Base-by-base conservation (phyloP, 2,113 vertebrate species). In the Hemichromis elongatus region DNA sequence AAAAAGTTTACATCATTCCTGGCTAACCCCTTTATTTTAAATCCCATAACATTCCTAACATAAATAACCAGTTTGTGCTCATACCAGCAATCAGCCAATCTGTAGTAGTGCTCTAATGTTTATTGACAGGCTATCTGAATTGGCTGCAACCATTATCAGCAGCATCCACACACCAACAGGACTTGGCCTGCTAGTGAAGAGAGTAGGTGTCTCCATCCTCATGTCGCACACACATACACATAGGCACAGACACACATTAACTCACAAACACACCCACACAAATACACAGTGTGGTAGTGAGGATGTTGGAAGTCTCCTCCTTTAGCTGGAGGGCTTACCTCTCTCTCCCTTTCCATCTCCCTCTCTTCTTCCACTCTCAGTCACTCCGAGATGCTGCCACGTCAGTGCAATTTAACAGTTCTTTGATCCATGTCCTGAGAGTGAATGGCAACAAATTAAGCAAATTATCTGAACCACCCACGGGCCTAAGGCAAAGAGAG, bases 371-470 rank as follows among this genome's bases (percentile, higher is more conserved):
- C 63, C 55, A 57, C 86, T 89, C 90, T 86, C 89, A 86, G 92
- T 93, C 90, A 89, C 83, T 90, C 42, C 2, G 77, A 92, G 92
- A 93, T 82, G 91, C 89, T 68, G 91, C 92, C 93, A 95, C 87
- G 92, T 94, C 94, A 94, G 93, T 95, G 93, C 92, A 95, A 95
- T 95, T 96, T 95, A 96, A 91, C 93, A 95, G 92, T 89, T 92
- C 95, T 96, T 96, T 96, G 94, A 96, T 96, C 95, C 93, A 93
- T 86, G 89, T 94, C 94, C 94, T 96, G 91, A 93, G 92, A 96
- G 92, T 94, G 94, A 95, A 94, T 94, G 93, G 94, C 95, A 95
- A 93, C 94, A 96, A 96, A 96, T 95, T 96, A 96, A 93, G 95
- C 93, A 95, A 96, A 96, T 96, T 93, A 96, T 96, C 87, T 93